Evolutionary conservation across 1,140 invertebrate species (phyloP), one percentile per base, ranked within the genome.

Genomic region (Hylaeus volcanicus): DNA sequence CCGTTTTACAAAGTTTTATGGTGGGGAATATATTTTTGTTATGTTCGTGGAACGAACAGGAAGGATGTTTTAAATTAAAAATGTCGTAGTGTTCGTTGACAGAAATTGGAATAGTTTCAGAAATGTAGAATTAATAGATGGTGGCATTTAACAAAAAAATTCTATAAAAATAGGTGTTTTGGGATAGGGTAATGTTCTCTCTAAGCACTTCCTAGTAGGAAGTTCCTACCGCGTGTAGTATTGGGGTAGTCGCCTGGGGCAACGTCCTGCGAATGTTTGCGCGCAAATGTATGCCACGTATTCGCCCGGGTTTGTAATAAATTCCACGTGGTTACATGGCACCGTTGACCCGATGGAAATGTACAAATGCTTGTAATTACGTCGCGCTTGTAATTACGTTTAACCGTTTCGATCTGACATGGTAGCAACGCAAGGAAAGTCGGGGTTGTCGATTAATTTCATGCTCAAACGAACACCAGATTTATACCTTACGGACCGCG

Each of bases 291-390:
- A 8, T 61, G 5, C 37, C 26, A 39, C 11, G 60, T 65, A n/a
- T 48, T 12, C 4, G 1, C 1, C 43, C 5, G 55, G 14, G 5
- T 5, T 15, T 39, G 64, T 39, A 14, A 48, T 15, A 66, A 66
- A 12, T 14, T 12, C 63, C 9, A 64, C 12, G 68, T 74, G 41
- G 80, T 58, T 72, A 56, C 64, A 78, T 81, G 51, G 51, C 66
- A 63, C 65, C 12, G 56, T 41, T 41, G 15, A 68, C 26, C 12
- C 41, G 41, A 56, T 43, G 53, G 56, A 15, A 39, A 63, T 9
- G 9, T 39, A 41, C 8, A n/a, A 58, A 58, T 8, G 60, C 5
- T 26, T 14, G 70, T 45, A 60, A 51, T 51, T 51, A 51, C 51
- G 51, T 51, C 55, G 14, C 55, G 37, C 5, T 26, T 14, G 70